A percentile compares a stretch with the other conserved stretches of the same genome.
Evolutionary conservation across 2,113 vertebrate species (phyloP).

Genomic region (Tapirus terrestris): DNA sequence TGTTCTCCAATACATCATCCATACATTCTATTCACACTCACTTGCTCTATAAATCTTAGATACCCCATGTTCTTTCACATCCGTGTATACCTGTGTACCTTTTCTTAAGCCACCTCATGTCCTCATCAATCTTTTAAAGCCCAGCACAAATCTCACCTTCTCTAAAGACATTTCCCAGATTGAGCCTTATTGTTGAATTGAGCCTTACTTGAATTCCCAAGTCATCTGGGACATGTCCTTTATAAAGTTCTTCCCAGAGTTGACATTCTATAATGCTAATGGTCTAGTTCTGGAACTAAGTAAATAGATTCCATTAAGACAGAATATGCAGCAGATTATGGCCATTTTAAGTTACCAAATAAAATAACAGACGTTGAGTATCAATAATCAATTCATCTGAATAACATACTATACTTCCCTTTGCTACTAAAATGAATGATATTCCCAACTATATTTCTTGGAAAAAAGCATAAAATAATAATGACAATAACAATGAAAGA

Average conservation of each 20-base stretch:
- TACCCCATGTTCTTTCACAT: neutral
- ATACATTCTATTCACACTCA: neutral
- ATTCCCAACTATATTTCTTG: slow-evolving; percentile 28
- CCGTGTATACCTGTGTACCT: neutral
- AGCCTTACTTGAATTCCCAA: slow-evolving; percentile 35
- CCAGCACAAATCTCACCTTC: neutral
- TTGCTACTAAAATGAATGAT: slow-evolving; percentile 34
- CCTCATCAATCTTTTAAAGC: neutral
- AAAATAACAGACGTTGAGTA: neutral
- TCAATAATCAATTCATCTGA: slow-evolving; percentile 26
- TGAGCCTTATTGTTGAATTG: neutral
- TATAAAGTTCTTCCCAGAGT: neutral
- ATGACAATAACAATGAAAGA: neutral
- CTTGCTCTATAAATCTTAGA: slow-evolving; percentile 18
- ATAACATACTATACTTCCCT: neutral
- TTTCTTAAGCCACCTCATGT: neutral
- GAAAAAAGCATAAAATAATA: slow-evolving; percentile 39
- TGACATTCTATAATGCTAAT: neutral
- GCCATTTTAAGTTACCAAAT: slow-evolving; percentile 36
- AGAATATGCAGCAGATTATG: neutral
- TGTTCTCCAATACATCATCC: neutral
- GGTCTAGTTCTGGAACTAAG: neutral
- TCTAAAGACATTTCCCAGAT: slow-evolving; percentile 29
- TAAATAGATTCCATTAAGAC: neutral
- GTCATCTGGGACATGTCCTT: neutral